Conservation (phyloP, 2,888 invertebrate genomes). For the Pandemis cinnamomeana region DNA sequence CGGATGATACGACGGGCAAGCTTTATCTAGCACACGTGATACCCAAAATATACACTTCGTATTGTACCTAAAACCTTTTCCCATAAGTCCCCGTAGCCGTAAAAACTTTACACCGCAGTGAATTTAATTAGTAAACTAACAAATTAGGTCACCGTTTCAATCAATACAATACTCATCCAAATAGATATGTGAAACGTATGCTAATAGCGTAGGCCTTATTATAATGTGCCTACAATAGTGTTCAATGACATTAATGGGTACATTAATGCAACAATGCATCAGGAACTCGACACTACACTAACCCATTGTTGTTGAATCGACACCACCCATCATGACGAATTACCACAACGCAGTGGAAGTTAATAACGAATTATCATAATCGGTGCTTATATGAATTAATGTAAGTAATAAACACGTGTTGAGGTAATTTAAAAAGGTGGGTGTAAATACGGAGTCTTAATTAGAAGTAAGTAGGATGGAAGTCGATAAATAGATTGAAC, state of each 20-base stretch:
- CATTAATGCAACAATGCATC: slow-evolving; percentile 39
- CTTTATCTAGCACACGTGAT: neutral
- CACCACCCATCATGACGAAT: slow-evolving; percentile 37
- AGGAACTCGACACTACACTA: slow-evolving; percentile 34
- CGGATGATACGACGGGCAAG: slow-evolving; percentile 3
- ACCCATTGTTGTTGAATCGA: slow-evolving; percentile 30
- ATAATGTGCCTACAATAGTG: slow-evolving; percentile 31
- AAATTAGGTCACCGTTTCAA: slow-evolving; percentile 35
- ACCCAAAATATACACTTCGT: neutral
- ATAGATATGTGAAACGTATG: slow-evolving; percentile 35
- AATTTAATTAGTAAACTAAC: neutral
- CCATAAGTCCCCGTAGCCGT: no score
- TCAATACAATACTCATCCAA: slow-evolving; percentile 17
- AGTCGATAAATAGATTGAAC: no score
- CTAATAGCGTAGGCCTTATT: slow-evolving; percentile 28
- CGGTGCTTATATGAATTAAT: slow-evolving; percentile 7
- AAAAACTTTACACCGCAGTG: neutral
- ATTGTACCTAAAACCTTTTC: no score
- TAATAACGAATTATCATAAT: slow-evolving; percentile 27
- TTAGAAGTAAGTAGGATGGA: neutral
- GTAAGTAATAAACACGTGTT: neutral
- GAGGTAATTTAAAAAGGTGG: neutral
- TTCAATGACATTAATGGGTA: slow-evolving; percentile 34
- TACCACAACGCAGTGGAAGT: slow-evolving; percentile 20
- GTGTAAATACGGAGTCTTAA: neutral